phyloP scores from a whole-genome alignment of 2,113 vertebrate species.

The Lynx canadensis region DNA sequence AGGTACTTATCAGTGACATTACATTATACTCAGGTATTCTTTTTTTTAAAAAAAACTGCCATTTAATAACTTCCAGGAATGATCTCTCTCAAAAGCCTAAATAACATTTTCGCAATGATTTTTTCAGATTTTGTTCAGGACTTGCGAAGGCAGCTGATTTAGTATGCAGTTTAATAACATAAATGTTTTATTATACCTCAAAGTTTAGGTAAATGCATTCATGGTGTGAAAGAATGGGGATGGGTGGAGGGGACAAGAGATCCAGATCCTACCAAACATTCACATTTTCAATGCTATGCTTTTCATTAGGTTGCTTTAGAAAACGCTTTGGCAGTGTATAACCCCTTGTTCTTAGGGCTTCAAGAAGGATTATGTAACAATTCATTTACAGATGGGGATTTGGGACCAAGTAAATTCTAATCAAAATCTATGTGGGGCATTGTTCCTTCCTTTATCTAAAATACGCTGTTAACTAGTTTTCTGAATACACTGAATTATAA shows the following conservation, averaged over 20 bases:
- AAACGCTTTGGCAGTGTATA: not conserved
- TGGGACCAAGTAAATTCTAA: not conserved
- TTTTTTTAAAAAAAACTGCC: constrained; percentile 22
- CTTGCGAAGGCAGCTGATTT: constrained; percentile 64
- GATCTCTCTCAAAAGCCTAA: constrained; percentile 45
- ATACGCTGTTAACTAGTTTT: not conserved
- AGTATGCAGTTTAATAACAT: constrained; percentile 9
- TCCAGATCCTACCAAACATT: not conserved
- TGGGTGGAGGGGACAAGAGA: not conserved
- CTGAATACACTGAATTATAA: not conserved
- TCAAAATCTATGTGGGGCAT: not conserved
- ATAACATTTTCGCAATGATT: constrained; percentile 39
- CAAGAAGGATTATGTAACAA: not conserved
- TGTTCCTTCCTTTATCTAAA: constrained; percentile 8
- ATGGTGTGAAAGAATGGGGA: not conserved
- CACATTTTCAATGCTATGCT: not conserved
- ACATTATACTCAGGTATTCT: constrained; percentile 56
- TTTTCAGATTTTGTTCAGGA: constrained; percentile 50
- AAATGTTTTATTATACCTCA: constrained; percentile 35
- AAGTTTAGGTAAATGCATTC: constrained; percentile 36
- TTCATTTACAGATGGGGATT: not conserved
- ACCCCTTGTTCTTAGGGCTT: not conserved
- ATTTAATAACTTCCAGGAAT: constrained; percentile 68
- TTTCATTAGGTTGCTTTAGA: not conserved
- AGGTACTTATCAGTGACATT: constrained; percentile 49